These are phyloP conservation scores for Elegia similella DNA, from an alignment of 2,888 invertebrate genomes.

Conservation along the genomic window DNA sequence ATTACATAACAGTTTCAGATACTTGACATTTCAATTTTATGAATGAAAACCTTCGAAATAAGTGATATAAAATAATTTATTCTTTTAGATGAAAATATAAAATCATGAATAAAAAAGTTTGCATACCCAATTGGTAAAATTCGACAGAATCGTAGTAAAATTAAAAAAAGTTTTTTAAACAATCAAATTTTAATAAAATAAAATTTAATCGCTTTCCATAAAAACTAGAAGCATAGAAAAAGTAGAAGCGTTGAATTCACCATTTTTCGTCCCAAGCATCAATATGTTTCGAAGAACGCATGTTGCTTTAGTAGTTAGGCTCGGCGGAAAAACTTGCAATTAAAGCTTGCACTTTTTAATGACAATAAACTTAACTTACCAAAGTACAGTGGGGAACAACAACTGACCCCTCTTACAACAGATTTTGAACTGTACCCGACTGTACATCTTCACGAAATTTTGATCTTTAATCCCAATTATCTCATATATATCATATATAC, in stretches of 20 bases:
- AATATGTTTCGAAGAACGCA: background rate
- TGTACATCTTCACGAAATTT: background rate
- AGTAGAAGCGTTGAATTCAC: background rate
- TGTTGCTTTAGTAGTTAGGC: background rate
- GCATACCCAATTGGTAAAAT: no score
- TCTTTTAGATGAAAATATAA: no score
- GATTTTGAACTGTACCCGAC: background rate
- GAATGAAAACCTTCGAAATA: no score
- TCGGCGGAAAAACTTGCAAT: background rate
- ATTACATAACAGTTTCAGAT: no score
- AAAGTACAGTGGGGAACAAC: no score
- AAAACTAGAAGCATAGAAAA: background rate
- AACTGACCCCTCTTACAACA: no score
- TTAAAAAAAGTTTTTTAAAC: background rate
- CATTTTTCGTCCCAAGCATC: background rate
- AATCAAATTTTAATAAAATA: background rate
- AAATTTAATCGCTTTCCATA: background rate
- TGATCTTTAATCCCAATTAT: no score
- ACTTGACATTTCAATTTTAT: no score
- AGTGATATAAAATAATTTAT: no score
- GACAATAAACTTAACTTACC: background rate
- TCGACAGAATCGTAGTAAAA: no score
- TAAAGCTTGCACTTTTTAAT: background rate
- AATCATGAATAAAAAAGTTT: no score
- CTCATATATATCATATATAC: no score